Evolutionary conservation across 2,113 vertebrate genomes (phyloP).

Genomic region (Chinchilla lanigera): DNA sequence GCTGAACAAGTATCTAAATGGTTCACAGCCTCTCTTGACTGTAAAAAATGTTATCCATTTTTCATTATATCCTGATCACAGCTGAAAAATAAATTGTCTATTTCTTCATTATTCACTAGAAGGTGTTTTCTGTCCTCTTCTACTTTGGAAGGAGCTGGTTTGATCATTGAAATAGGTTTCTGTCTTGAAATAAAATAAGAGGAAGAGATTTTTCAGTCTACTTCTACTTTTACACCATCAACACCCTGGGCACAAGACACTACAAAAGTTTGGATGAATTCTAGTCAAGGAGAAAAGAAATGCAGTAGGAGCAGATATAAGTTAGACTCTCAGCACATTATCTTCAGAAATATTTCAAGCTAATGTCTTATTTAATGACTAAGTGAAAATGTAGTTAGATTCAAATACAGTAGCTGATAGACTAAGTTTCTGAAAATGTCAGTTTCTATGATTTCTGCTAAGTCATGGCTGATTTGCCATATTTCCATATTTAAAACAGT

Average conservation of each 20-base stretch:
- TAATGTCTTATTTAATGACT: conserved; percentile 8
- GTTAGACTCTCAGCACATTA: not conserved
- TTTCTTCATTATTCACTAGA: not conserved
- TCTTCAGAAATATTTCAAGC: conserved; percentile 19
- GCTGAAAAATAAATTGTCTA: not conserved
- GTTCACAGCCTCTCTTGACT: not conserved
- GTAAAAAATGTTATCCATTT: not conserved
- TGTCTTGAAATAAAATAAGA: not conserved
- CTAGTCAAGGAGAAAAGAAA: not conserved
- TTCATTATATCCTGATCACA: not conserved
- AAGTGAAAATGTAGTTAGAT: conserved; percentile 36
- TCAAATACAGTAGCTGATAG: not conserved
- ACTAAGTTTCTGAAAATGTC: not conserved
- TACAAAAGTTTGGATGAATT: not conserved
- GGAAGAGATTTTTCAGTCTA: not conserved
- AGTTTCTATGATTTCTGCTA: not conserved
- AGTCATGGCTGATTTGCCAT: not conserved
- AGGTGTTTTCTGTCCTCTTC: not conserved
- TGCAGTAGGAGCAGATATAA: not conserved
- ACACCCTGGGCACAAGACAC: not conserved
- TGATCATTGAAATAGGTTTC: not conserved
- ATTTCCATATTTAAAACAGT: not conserved
- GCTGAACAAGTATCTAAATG: not conserved
- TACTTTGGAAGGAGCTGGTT: not conserved
- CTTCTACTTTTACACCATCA: not conserved